Percentiles rank a stretch among this genome's conserved stretches.
Conservation (phyloP, 2,797 vertebrate species). For the Serranus cabrilla region DNA sequence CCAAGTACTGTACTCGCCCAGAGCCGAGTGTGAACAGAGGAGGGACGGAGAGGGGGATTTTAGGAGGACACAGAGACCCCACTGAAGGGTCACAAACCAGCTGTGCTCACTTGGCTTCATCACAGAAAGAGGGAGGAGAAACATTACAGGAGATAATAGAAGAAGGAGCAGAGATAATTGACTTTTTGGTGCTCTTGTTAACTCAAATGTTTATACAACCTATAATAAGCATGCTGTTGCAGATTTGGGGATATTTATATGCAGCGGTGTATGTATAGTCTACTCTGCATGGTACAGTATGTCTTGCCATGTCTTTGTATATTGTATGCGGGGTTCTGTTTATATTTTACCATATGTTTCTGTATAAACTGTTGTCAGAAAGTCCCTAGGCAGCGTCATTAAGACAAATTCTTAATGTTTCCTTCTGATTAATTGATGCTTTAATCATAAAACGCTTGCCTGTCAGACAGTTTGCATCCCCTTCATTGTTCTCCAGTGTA, state of each 20-base stretch:
- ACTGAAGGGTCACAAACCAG: constrained; percentile 62
- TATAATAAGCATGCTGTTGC: constrained; percentile 27
- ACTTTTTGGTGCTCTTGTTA: constrained; percentile 39
- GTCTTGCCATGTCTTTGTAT: constrained; percentile 49
- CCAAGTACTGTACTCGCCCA: neutral
- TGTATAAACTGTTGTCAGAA: constrained; percentile 50
- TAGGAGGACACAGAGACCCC: neutral
- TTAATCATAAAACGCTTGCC: constrained; percentile 7
- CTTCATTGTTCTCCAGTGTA: constrained; percentile 17
- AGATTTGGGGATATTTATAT: constrained; percentile 43
- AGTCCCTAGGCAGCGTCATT: constrained; percentile 40
- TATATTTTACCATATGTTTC: constrained; percentile 56
- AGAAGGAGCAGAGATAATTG: constrained; percentile 22
- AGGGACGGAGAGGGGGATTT: constrained; percentile 11
- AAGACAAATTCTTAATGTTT: constrained; percentile 48
- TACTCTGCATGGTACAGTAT: constrained; percentile 21
- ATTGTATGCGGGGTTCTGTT: constrained; percentile 34
- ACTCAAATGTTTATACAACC: constrained; percentile 26
- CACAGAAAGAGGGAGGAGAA: constrained; percentile 10
- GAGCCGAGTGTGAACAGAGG: neutral
- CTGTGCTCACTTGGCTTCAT: constrained; percentile 57
- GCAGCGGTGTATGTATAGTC: constrained; percentile 42
- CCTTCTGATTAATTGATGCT: constrained; percentile 48
- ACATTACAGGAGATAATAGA: constrained; percentile 15
- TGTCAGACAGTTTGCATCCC: constrained; percentile 5